Conservation (phyloP, 2,797 vertebrate species). For the Lemur catta region DNA sequence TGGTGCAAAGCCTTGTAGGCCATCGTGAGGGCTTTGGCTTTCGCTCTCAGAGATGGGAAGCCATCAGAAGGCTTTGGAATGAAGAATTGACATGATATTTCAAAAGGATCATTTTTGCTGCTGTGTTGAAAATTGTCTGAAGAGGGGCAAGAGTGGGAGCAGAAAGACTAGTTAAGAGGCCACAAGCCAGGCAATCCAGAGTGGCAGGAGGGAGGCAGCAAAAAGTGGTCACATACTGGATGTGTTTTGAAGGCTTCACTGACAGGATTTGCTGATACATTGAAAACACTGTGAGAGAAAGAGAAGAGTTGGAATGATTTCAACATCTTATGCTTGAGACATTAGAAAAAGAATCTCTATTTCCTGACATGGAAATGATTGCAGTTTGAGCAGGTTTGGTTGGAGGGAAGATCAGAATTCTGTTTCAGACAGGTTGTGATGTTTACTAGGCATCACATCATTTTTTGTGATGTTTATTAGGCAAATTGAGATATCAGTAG, state of each 20-base stretch:
- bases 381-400: neutral
- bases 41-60: neutral
- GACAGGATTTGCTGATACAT: neutral
- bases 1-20: neutral
- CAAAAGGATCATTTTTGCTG: neutral
- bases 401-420: neutral
- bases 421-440: neutral
- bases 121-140: neutral
- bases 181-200: neutral
- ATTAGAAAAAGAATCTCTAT: neutral
- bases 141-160: neutral
- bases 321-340: neutral
- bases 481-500: neutral
- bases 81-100: neutral
- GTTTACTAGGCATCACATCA: neutral
- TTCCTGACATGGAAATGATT: neutral
- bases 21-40: neutral
- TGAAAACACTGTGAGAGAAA: neutral
- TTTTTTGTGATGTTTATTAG: neutral
- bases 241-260: neutral
- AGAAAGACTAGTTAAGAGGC: neutral
- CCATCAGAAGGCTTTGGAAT: neutral
- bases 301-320: neutral
- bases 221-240: neutral
- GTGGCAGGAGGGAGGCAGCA: neutral